phyloP scores from a whole-genome alignment of 2,113 vertebrate genomes.

The Psophia crepitans region DNA sequence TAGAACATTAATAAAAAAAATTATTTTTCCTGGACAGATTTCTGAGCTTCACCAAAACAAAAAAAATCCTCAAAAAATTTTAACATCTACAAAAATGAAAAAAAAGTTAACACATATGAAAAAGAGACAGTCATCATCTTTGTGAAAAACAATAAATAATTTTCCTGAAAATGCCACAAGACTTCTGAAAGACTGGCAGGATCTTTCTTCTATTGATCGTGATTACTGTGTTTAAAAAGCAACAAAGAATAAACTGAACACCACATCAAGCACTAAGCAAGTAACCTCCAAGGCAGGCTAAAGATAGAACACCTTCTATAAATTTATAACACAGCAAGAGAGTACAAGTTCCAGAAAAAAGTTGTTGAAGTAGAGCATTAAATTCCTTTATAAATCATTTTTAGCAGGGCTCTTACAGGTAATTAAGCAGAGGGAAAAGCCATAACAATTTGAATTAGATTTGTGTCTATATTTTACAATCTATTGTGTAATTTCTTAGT shows the following conservation, averaged over 20 bases:
- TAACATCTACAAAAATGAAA: neutral
- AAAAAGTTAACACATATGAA: neutral
- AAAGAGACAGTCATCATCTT: neutral
- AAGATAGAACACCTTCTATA: neutral
- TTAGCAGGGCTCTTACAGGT: neutral
- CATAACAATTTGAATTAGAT: slow-evolving; percentile 1
- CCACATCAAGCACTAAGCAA: neutral
- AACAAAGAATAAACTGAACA: neutral
- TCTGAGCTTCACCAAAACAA: neutral
- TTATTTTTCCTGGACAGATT: neutral
- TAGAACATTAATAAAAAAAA: neutral
- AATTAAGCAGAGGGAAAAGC: slow-evolving; percentile 8
- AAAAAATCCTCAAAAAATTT: neutral
- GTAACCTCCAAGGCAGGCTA: neutral
- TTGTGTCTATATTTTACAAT: slow-evolving; percentile 15
- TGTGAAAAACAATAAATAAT: neutral
- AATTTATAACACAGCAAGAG: neutral
- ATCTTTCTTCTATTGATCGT: neutral
- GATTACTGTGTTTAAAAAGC: neutral
- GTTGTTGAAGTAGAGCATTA: neutral
- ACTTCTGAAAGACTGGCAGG: neutral
- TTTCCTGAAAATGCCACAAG: neutral
- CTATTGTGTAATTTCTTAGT: neutral
- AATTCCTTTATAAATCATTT: slow-evolving; percentile 39
- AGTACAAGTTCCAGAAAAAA: slow-evolving; percentile 4